Evolutionary conservation across 1,140 invertebrate species (phyloP).

Genomic region (Euschistus heros): DNA sequence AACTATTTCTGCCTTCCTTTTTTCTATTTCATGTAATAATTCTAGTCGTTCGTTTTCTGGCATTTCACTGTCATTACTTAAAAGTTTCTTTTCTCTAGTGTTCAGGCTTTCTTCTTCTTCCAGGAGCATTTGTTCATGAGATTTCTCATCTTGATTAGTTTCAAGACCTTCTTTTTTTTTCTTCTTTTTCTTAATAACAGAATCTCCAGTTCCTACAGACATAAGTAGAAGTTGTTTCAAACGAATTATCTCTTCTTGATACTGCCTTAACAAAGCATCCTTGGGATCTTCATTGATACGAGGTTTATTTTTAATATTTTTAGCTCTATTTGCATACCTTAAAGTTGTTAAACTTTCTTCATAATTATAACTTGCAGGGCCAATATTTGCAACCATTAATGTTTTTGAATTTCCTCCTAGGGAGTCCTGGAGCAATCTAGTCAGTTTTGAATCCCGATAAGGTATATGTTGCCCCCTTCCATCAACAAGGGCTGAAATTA

Average conservation of each 20-base stretch:
- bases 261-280: conserved; percentile 76
- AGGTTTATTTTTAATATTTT: conserved; percentile 92
- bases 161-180: conserved; percentile 20
- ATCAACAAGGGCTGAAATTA: conserved; percentile 87
- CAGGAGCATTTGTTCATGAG: conserved; percentile 22
- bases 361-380: conserved; percentile 90
- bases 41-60: conserved; percentile 42
- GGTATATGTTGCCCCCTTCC: conserved; percentile 76
- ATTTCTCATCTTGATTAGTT: conserved; percentile 2
- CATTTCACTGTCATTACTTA: conserved; percentile 18
- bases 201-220: conserved; percentile 2
- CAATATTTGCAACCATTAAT: conserved; percentile 94
- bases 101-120: conserved; percentile 23
- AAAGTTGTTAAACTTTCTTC: conserved; percentile 90
- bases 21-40: conserved; percentile 46
- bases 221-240: conserved; percentile 36
- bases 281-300: conserved; percentile 93
- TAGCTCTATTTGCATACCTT: conserved; percentile 85
- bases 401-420: conserved; percentile 93
- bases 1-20: conserved; percentile 43
- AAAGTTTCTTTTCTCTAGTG: conserved; percentile 21
- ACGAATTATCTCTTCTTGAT: conserved; percentile 73
- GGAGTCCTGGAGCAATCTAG: conserved; percentile 75
- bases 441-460: conserved; percentile 90
- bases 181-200: conserved; percentile 22